Evolutionary conservation across 1,140 invertebrate species (phyloP).

Genomic region (Drosophila ananassae): DNA sequence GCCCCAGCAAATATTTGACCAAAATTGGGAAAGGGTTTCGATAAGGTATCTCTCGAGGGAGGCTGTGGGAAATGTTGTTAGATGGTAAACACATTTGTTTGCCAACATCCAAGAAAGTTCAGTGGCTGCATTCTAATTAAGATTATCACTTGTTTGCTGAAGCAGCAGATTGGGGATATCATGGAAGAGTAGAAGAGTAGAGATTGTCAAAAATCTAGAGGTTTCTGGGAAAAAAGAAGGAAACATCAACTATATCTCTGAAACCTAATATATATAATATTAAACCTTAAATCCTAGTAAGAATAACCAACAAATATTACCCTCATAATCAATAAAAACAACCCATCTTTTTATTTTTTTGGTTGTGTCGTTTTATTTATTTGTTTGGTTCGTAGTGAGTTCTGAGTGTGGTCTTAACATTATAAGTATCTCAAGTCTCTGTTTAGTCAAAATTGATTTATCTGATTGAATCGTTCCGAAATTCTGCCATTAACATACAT

Average conservation of each 20-base stretch:
- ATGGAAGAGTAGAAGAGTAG: too few species aligned
- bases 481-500: neutral
- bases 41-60: neutral
- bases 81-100: conserved; percentile 16
- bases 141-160: conserved; percentile 2
- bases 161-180: neutral
- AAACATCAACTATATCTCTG: too few species aligned
- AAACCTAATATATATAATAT: too few species aligned
- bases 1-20: conserved; percentile 33
- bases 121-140: conserved; percentile 18
- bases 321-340: neutral
- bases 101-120: conserved; percentile 3
- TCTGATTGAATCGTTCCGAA: conserved; percentile 1
- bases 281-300: too few species aligned
- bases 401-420: neutral
- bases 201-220: too few species aligned
- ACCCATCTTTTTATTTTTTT: neutral
- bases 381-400: conserved; percentile 5
- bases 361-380: conserved; percentile 8
- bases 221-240: too few species aligned
- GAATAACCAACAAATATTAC: neutral
- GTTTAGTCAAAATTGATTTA: neutral
- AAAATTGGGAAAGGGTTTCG: conserved; percentile 45
- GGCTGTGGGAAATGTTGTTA: conserved; percentile 23
- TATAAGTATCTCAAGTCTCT: neutral